Evolutionary conservation across 2,113 vertebrate genomes (phyloP).

Genomic region (Nothobranchius kuhntae): DNA sequence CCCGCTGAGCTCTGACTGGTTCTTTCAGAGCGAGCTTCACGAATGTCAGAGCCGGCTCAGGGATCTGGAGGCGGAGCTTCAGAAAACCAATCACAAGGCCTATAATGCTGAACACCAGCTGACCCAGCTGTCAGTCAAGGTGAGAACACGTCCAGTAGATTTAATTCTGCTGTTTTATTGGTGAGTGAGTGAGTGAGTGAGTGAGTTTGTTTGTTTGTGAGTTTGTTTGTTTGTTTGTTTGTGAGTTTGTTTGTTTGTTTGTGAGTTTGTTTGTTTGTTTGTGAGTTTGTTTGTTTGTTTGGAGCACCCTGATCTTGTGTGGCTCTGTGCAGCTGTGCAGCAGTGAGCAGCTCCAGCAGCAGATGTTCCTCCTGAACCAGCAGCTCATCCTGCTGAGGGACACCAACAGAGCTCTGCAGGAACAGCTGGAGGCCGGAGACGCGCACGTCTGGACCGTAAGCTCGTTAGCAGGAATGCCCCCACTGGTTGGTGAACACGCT

Average conservation of each 20-base stretch:
- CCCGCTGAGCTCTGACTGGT: background rate
- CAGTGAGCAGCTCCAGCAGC: constrained; percentile 90
- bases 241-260: no score
- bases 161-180: no score
- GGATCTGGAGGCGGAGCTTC: constrained; percentile 87
- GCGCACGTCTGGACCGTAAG: constrained; percentile 56
- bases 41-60: constrained; percentile 84
- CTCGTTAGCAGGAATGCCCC: background rate
- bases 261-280: no score
- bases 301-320: background rate
- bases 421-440: constrained; percentile 75
- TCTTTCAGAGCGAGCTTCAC: constrained; percentile 84
- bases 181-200: no score
- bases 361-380: constrained; percentile 92
- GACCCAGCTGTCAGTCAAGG: constrained; percentile 93
- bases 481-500: no score
- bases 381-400: constrained; percentile 91
- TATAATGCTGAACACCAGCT: constrained; percentile 89
- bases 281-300: no score
- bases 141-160: constrained; percentile 51
- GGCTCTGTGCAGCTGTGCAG: constrained; percentile 82
- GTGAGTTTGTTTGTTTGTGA: no score
- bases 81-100: constrained; percentile 90
- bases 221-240: no score
- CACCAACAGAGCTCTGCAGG: constrained; percentile 83